These are phyloP conservation scores for Leptobrachium leishanense DNA, from an alignment of 2,113 vertebrate species.

Conservation along the genomic window DNA sequence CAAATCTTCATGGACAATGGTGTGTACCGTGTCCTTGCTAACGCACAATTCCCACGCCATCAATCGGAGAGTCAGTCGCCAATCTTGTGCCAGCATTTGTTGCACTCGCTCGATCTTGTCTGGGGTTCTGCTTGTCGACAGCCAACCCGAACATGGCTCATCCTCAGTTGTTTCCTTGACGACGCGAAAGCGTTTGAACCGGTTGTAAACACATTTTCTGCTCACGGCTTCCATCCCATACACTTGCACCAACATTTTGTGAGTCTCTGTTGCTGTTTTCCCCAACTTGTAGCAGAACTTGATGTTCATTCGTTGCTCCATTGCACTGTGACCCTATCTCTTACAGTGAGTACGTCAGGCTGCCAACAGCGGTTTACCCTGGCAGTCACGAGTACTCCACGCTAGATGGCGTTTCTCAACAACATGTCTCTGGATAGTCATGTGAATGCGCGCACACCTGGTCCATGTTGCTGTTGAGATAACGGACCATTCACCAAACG, in stretches of 20 bases:
- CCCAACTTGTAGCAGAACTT: no score
- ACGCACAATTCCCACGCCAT: neutral
- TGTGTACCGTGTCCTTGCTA: neutral
- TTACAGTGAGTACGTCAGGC: neutral
- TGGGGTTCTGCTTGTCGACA: no score
- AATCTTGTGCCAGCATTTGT: no score
- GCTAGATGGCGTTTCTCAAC: neutral
- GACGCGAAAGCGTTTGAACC: neutral
- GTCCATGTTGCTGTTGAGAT: neutral
- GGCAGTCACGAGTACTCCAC: neutral
- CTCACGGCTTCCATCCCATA: neutral
- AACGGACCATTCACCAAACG: neutral
- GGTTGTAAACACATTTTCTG: neutral
- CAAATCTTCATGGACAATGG: neutral
- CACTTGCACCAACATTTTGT: neutral
- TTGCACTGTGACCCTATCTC: no score
- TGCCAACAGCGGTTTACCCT: neutral
- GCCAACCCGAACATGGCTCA: no score
- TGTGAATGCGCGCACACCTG: neutral
- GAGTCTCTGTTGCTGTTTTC: no score
- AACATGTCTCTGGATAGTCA: neutral
- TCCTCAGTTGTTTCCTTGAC: neutral
- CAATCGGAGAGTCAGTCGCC: no score
- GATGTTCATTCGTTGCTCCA: no score
- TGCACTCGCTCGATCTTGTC: no score